Evolutionary conservation across 2,797 vertebrate species (phyloP), one percentile per base, ranked within the genome.

Genomic region (Tragopan temminckii): DNA sequence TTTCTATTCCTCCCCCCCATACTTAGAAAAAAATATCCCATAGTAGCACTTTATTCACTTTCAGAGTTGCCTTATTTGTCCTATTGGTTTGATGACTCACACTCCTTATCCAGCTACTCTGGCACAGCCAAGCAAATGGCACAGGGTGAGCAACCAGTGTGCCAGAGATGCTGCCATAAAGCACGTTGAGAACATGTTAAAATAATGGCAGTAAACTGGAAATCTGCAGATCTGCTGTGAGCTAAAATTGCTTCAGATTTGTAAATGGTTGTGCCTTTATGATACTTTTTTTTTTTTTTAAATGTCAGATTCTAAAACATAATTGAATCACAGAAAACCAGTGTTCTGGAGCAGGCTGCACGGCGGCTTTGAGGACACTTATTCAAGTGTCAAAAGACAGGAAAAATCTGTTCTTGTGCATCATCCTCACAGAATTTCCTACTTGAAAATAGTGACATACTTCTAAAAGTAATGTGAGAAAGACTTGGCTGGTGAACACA

Each of bases 61-160:
- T 91, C 85, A 85, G 63, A 74, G 76, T 94, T 96, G 87, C 95
- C 95, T 95, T 96, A 93, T 92, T 96, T 96, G 94, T 94, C 94
- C 87, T 85, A 89, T 27, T 94, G 89, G 87, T 82, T 79, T 78
- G 79, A 71, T 33, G 87, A 45, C 69, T 92, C n/a, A 14, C 40
- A 31, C 45, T 80, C 23, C 43, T 88, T 68, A 68, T 78, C 64
- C 68, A 80, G 87, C 89, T 92, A 58, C 95, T 91, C 79, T 85
- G 75, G 64, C 76, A 38, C 64, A 88, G 83, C 78, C 88, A 86
- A 71, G 69, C 66, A 75, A 89, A 90, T 89, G 85, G 87, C 88
- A 83, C 85, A 69, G 85, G 42, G 45, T 5, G 52, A 92, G 79
- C 18, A 64, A 35, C 15, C 11, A 21, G 40, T 17, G 13, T 2